These are phyloP conservation scores for Ophioderma brevispina DNA, from an alignment of 35 echinoderm and acorn worm species.

Conservation along the genomic window DNA sequence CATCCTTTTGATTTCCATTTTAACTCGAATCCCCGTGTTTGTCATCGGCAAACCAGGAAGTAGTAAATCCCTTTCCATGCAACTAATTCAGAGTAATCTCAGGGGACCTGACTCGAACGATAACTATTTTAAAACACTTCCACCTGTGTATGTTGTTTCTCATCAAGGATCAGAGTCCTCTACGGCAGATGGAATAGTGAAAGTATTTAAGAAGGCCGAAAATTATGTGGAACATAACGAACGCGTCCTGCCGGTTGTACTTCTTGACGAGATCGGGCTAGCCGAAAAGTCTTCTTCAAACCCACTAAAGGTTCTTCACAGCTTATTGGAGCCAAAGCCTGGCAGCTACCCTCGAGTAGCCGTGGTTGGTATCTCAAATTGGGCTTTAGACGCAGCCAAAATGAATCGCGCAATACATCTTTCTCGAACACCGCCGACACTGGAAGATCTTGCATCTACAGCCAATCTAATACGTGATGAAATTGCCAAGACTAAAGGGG, in stretches of 20 bases:
- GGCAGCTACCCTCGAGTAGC: constrained; percentile 36
- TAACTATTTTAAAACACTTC: constrained; percentile 27
- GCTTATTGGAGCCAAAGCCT: constrained; percentile 10
- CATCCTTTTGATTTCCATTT: constrained; percentile 25
- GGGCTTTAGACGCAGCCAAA: constrained; percentile 57
- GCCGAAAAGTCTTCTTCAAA: constrained; percentile 33
- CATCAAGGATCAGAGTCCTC: constrained; percentile 43
- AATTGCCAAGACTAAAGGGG: not conserved
- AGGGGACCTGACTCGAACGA: constrained; percentile 33
- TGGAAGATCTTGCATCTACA: constrained; percentile 17
- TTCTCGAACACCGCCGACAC: constrained; percentile 29
- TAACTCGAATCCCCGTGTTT: constrained; percentile 33
- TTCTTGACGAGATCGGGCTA: constrained; percentile 51
- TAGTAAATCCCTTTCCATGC: constrained; percentile 49
- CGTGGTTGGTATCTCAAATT: constrained; percentile 57
- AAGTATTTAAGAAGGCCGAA: constrained; percentile 39
- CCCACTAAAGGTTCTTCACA: constrained; percentile 42
- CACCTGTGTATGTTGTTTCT: constrained; percentile 34
- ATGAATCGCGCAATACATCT: constrained; percentile 57
- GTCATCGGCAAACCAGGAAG: constrained; percentile 54
- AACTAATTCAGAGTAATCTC: constrained; percentile 29
- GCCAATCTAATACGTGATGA: constrained; percentile 41
- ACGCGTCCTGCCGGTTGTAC: constrained; percentile 27
- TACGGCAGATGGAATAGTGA: constrained; percentile 49
- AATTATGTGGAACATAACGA: constrained; percentile 30